These are phyloP conservation scores for Sphenodon punctatus DNA, from an alignment of 2,797 vertebrate species.

Conservation along the genomic window DNA sequence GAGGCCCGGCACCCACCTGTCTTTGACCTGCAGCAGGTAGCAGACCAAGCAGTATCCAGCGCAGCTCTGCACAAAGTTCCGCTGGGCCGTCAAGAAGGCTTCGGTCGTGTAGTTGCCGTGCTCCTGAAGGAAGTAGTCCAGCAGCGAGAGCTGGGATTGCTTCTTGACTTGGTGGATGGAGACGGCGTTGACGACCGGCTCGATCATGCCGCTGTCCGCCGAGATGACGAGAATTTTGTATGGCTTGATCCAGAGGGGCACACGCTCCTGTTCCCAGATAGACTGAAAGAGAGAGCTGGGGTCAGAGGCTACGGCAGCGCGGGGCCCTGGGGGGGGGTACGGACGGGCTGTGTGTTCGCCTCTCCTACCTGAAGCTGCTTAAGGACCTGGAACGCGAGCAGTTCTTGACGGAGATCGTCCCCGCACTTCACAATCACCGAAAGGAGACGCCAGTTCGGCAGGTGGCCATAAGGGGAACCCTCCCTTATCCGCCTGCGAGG, in stretches of 20 bases:
- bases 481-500: slow-evolving; percentile 88
- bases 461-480: slow-evolving; percentile 91
- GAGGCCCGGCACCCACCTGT: slow-evolving; percentile 78
- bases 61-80: slow-evolving; percentile 94
- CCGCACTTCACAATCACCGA: slow-evolving; percentile 97
- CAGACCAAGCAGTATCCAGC: slow-evolving; percentile 95
- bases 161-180: slow-evolving; percentile 97
- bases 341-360: too few relatives aligned
- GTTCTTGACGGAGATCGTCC: slow-evolving; percentile 93
- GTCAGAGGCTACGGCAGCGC: too few relatives aligned
- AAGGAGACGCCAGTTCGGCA: slow-evolving; percentile 91
- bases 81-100: slow-evolving; percentile 90
- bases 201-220: slow-evolving; percentile 95
- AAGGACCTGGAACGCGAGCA: slow-evolving; percentile 93
- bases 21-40: slow-evolving; percentile 96
- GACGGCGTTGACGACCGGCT: slow-evolving; percentile 93
- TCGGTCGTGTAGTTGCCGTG: slow-evolving; percentile 89
- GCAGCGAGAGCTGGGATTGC: slow-evolving; percentile 91
- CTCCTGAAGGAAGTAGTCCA: slow-evolving; percentile 92
- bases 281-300: slow-evolving; percentile 68
- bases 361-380: slow-evolving; percentile 88
- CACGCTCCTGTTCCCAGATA: slow-evolving; percentile 93
- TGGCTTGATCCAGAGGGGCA: slow-evolving; percentile 94
- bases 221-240: slow-evolving; percentile 97
- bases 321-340: too few relatives aligned